Conservation (phyloP, 2,113 vertebrate genomes). For the Ploceus nigricollis region DNA sequence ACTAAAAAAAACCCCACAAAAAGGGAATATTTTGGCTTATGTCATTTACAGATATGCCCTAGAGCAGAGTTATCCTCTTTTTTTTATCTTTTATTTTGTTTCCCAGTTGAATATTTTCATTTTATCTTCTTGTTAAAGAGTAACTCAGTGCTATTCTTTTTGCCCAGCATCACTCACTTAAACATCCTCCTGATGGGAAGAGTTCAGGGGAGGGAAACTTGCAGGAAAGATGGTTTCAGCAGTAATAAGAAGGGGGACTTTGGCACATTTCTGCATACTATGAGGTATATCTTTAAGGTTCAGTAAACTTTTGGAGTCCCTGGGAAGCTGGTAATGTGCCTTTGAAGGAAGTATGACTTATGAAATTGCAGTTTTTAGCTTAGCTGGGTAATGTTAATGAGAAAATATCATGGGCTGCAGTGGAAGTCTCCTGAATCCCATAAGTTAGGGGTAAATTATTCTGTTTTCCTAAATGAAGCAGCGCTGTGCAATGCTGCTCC, state of each 20-base stretch:
- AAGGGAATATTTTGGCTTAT: neutral
- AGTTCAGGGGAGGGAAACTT: neutral
- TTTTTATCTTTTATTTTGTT: neutral
- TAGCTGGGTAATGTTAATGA: constrained; percentile 42
- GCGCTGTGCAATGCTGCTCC: neutral
- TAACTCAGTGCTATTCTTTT: neutral
- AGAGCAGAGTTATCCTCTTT: too few species aligned
- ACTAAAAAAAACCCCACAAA: neutral
- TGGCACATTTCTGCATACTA: neutral
- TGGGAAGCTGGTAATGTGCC: constrained; percentile 16
- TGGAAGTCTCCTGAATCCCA: constrained; percentile 12
- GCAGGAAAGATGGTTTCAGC: neutral
- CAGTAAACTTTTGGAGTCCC: constrained; percentile 40
- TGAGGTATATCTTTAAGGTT: constrained; percentile 16
- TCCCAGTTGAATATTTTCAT: neutral
- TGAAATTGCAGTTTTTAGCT: constrained; percentile 45
- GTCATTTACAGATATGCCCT: neutral
- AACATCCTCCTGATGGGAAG: neutral
- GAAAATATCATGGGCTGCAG: neutral
- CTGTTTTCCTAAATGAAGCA: constrained; percentile 36
- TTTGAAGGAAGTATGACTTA: constrained; percentile 38
- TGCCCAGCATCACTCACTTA: too few species aligned
- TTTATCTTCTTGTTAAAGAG: neutral
- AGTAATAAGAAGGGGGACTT: neutral
- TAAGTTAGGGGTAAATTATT: constrained; percentile 39